Percentiles rank a stretch among this genome's conserved stretches.
Conservation (phyloP, 64 coral and sea anemone species). For the Dendronephthya gigantea region DNA sequence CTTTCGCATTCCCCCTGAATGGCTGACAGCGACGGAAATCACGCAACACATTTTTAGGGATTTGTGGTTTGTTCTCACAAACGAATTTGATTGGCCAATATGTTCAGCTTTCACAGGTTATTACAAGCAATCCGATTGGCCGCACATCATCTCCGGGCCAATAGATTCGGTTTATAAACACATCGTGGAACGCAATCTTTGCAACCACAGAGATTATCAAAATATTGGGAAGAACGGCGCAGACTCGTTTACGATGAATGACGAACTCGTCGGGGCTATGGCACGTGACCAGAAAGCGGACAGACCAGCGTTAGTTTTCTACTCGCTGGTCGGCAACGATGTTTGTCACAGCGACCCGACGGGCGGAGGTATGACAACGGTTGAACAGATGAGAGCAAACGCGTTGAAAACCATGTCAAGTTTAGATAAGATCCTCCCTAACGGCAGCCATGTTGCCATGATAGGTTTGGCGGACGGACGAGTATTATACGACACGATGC, state of each 20-base stretch:
- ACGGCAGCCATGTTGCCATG: constrained; percentile 76
- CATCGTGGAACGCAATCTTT: constrained; percentile 67
- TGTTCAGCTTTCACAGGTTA: constrained; percentile 67
- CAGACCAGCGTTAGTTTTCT: constrained; percentile 78
- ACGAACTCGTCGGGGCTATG: constrained; percentile 49
- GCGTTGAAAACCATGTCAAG: constrained; percentile 54
- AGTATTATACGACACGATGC: constrained; percentile 59
- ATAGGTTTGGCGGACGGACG: constrained; percentile 75
- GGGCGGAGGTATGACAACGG: constrained; percentile 62
- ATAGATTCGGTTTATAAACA: constrained; percentile 79
- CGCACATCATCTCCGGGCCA: not conserved
- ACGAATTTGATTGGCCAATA: constrained; percentile 96
- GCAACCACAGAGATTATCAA: constrained; percentile 98
- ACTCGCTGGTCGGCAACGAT: constrained; percentile 87
- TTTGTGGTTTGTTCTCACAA: constrained; percentile 55
- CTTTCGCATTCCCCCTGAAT: constrained; percentile 83
- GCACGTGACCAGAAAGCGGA: constrained; percentile 48
- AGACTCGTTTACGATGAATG: constrained; percentile 84
- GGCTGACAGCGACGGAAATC: constrained; percentile 59
- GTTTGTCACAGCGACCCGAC: constrained; percentile 52
- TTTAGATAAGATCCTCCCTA: constrained; percentile 51
- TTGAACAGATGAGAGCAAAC: constrained; percentile 70
- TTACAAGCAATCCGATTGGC: constrained; percentile 30
- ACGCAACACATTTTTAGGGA: constrained; percentile 50
- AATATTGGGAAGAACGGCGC: constrained; percentile 96